Evolutionary conservation across 2,797 vertebrate genomes (phyloP).

Genomic region (Setipinna tenuifilis): DNA sequence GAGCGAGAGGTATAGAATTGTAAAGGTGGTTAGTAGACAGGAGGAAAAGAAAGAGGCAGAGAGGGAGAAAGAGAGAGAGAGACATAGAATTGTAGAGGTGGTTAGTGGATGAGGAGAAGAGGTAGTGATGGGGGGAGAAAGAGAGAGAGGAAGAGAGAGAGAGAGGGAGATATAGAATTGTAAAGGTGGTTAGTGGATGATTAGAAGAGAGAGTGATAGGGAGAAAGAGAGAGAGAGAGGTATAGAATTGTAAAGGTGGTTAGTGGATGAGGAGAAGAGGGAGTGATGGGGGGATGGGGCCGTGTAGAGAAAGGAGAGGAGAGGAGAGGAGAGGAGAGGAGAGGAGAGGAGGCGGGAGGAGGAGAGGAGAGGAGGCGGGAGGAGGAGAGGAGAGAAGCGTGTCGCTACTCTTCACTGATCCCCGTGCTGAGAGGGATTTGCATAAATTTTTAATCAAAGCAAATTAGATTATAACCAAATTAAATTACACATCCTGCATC

Average conservation of each 20-base stretch:
- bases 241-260: constrained; percentile 4
- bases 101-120: neutral
- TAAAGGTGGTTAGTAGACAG: too few species aligned
- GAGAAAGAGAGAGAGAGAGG: constrained; percentile 26
- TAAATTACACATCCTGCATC: constrained; percentile 78
- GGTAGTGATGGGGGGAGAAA: constrained; percentile 26
- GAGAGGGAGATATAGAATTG: neutral
- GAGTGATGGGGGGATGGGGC: constrained; percentile 19
- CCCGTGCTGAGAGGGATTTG: constrained; percentile 81
- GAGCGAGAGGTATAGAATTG: neutral
- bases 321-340: constrained; percentile 46
- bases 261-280: too few species aligned
- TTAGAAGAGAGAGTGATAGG: neutral
- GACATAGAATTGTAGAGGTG: constrained; percentile 25
- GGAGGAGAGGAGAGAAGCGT: constrained; percentile 54
- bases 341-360: constrained; percentile 45
- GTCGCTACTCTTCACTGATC: constrained; percentile 75
- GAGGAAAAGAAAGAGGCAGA: too few species aligned
- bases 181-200: too few species aligned
- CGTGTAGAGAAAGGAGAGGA: constrained; percentile 45
- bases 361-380: constrained; percentile 35
- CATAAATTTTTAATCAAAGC: constrained; percentile 87
- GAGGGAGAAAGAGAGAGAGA: constrained; percentile 30
- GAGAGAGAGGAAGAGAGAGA: constrained; percentile 27
- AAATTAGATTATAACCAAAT: constrained; percentile 86